These are phyloP conservation scores for Bos taurus DNA, from an alignment of 2,113 vertebrate species.

Conservation along the genomic window ARS-UCD2.0 NC_037339.1:64202501-64203000, in stretches of 20 bases:
- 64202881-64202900: not conserved
- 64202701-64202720: constrained; percentile 16
- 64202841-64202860: not conserved
- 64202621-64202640: constrained; percentile 86
- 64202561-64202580: constrained; percentile 16
- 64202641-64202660: constrained; percentile 68
- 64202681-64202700: constrained; percentile 45
- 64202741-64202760: constrained; percentile 69
- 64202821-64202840: constrained; percentile 37
- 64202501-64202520: constrained; percentile 57
- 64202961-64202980: not conserved
- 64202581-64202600: constrained; percentile 78
- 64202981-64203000: not conserved
- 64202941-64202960: not conserved
- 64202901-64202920: not conserved
- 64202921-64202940: not conserved
- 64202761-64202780: constrained; percentile 68
- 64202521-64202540: not conserved
- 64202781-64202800: constrained; percentile 49
- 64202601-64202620: constrained; percentile 88
- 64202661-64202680: not conserved
- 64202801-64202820: constrained; percentile 1
- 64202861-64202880: not conserved
- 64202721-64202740: not conserved
- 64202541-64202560: not conserved